phyloP scores from a whole-genome alignment of 2,888 invertebrate genomes.

The Drosophila subquinaria region DNA sequence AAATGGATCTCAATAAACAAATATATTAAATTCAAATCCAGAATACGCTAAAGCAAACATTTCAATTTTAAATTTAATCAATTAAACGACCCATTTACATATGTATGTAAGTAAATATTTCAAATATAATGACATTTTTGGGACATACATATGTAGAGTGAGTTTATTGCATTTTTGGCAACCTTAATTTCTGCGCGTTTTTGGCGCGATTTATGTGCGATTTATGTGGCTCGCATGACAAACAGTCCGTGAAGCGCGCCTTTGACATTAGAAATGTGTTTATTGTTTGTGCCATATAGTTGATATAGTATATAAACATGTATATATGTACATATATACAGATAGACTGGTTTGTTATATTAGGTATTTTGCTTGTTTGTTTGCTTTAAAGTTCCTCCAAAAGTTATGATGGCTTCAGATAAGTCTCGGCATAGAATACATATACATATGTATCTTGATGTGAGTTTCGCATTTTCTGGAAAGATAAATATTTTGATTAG shows the following conservation, averaged over 20 bases:
- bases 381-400: constrained; percentile 38
- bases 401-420: constrained; percentile 34
- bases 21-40: no score
- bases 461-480: constrained; percentile 1
- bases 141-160: not conserved
- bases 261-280: constrained; percentile 61
- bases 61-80: no score
- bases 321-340: not conserved
- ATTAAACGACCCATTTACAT: no score
- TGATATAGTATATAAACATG: constrained; percentile 10
- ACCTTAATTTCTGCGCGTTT: constrained; percentile 31
- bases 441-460: not conserved
- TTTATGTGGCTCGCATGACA: constrained; percentile 44
- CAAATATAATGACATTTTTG: constrained; percentile 8
- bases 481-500: constrained; percentile 32
- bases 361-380: constrained; percentile 38
- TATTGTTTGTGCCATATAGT: constrained; percentile 38
- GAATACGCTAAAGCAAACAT: no score
- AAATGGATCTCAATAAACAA: no score
- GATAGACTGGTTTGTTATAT: constrained; percentile 44
- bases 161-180: constrained; percentile 38
- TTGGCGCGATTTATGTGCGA: constrained; percentile 37
- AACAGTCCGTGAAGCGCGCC: constrained; percentile 40
- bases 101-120: not conserved
- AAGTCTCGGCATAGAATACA: constrained; percentile 15